Base-by-base conservation (phyloP, 2,888 invertebrate genomes). In the Drosophila subsilvestris region DNA sequence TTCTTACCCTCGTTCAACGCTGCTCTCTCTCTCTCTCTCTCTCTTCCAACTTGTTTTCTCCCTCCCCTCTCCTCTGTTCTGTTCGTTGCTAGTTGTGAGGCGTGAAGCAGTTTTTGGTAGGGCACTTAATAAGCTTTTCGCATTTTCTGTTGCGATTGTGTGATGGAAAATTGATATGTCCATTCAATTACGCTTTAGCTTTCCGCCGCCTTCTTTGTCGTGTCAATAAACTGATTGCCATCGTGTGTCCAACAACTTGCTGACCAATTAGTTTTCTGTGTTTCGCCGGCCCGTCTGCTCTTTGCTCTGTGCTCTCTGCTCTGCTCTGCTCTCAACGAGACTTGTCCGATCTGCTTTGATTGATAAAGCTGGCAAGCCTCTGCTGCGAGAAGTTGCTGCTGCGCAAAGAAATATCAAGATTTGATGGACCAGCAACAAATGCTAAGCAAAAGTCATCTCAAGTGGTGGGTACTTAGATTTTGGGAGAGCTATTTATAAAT, bases 121-220 rank as follows among this genome's bases (percentile, higher is more conserved):
- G 65, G 73, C 81, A 79, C 61, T 74, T 88, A 86, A 88, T 86
- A 80, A 78, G 88, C 80, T 84, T 83, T 75, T 43, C 56, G 37
- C n/a, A n/a, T 47, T 20, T 53, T 8, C 22, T 8, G 20, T 7
- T 71, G 63, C 4, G 25, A 25, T 45, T 70, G 43, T 49, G 57
- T 84, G 81, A 86, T 83, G 76, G 81, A 84, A 88, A 83, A 76
- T 80, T 83, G 88, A 83, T 88, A 83, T 86, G 86, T 87, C 77
- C 83, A 82, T 88, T 88, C 81, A 88, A 83, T 83, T 83, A 78
- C 70, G 63, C 50, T 63, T n/a, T 37, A n/a, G 37, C 37, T 12
- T 62, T 17, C 27, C 49, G 56, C 63, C 48, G 56, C 63, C 51
- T 54, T 76, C 60, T 25, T 60, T 63, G 67, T 54, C 75, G 76